Evolutionary conservation across 2,797 vertebrate species (phyloP).

Genomic region (Manis crassicaudata): DNA sequence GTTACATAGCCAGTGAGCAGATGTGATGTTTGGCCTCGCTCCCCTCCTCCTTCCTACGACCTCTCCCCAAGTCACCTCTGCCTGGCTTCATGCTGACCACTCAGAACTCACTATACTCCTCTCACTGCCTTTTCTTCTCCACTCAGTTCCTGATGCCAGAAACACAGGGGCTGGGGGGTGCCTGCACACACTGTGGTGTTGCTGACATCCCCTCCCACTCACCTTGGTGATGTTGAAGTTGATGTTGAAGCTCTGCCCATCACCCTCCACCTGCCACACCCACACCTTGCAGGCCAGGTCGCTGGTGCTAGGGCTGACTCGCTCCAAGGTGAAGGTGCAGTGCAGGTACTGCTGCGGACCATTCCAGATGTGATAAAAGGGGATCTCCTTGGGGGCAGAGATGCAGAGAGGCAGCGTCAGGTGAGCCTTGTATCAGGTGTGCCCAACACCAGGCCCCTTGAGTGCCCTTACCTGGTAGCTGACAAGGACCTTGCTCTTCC

Average conservation of each 20-base stretch:
- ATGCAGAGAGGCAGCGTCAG: not conserved
- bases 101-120: not conserved
- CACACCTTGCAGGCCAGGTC: slow-evolving; percentile 98
- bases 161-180: too few species aligned
- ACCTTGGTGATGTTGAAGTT: slow-evolving; percentile 99
- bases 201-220: slow-evolving; percentile 43
- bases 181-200: rapidly evolving
- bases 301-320: slow-evolving; percentile 94
- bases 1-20: not conserved
- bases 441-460: not conserved
- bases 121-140: not conserved
- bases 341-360: slow-evolving; percentile 96
- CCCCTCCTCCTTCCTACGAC: too few species aligned
- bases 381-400: slow-evolving; percentile 91
- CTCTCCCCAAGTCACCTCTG: not conserved
- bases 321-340: slow-evolving; percentile 98
- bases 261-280: slow-evolving; percentile 99
- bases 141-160: not conserved
- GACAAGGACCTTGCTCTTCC: slow-evolving; percentile 98
- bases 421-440: not conserved
- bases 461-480: slow-evolving; percentile 94
- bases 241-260: slow-evolving; percentile 96
- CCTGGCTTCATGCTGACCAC: not conserved
- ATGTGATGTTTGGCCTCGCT: not conserved
- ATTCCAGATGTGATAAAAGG: slow-evolving; percentile 99